Base-by-base conservation (phyloP, 1,140 invertebrate genomes). In the Achroia grisella region DNA sequence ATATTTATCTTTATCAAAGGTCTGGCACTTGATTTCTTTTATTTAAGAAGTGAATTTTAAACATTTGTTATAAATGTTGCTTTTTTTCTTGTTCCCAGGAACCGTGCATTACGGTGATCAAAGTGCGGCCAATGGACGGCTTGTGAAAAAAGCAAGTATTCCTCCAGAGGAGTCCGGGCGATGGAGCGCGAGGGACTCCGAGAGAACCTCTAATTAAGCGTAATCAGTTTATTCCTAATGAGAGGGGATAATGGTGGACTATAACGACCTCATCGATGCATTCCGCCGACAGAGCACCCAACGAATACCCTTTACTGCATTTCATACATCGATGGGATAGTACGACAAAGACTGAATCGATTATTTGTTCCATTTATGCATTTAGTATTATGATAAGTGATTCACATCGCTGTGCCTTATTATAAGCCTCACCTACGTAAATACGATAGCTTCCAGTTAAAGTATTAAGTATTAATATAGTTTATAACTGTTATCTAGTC, bases 151-250 rank as follows among this genome's bases (percentile, higher is more conserved):
- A 82, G 72, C 63, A 60, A 75, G 71, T 73, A 75, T 75, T 83
- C 63, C 57, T 78, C 65, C 57, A 70, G 72, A 70, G 67, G 62
- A 62, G 68, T 44, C 57, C 63, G 70, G 72, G 56, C 63, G 66
- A 45, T 59, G 69, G 69, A 73, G 73, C 69, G 74, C 71, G 59
- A 68, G 68, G 55, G 70, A 66, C 69, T 75, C 58, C 43, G 58
- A 74, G 76, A 62, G 72, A 81, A 68, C 75, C 81, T 72, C 66
- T 79, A 85, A 85, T 85, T 85, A 84, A 81, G 66, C 73, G 75
- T 73, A 85, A 85, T 85, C 81, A 82, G 80, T 81, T 75, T 85
- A 82, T 85, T 82, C 75, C 78, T 85, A 85, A 82, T 82, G 80
- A 80, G 71, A 73, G 78, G 60, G 71, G 68, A 75, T 81, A 78